Percentiles rank a stretch among this genome's conserved stretches.
Evolutionary conservation across 2,113 vertebrate species (phyloP).

Genomic region (Ariopsis seemanni): DNA sequence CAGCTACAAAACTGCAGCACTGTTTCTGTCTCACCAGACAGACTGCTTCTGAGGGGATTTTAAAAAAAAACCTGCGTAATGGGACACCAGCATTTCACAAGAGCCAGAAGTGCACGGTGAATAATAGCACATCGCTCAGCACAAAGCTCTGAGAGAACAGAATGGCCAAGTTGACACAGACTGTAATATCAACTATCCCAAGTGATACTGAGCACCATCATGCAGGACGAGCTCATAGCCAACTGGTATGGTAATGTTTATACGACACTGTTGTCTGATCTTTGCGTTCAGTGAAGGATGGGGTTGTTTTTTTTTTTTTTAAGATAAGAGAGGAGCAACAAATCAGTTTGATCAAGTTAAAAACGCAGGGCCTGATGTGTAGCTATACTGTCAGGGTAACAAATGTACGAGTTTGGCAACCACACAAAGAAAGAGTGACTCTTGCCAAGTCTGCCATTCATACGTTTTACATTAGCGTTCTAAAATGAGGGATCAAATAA

Average conservation of each 20-base stretch:
- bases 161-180: conserved; percentile 15
- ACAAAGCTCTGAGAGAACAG: conserved; percentile 15
- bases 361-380: not conserved
- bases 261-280: conserved; percentile 4
- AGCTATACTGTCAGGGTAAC: conserved; percentile 20
- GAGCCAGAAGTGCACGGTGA: conserved; percentile 33
- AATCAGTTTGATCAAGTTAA: not conserved
- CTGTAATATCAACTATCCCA: conserved; percentile 10
- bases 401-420: conserved; percentile 48
- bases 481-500: conserved; percentile 55
- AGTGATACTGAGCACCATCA: conserved; percentile 2
- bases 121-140: conserved; percentile 38
- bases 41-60: conserved; percentile 12
- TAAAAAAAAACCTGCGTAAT: conserved; percentile 32
- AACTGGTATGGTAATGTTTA: not conserved
- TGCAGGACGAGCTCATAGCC: not conserved
- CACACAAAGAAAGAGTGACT: conserved; percentile 50
- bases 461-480: conserved; percentile 52
- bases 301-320: conserved; percentile 14
- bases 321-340: conserved; percentile 17
- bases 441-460: conserved; percentile 61
- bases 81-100: conserved; percentile 41
- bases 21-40: conserved; percentile 42
- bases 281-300: conserved; percentile 23
- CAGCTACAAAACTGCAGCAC: conserved; percentile 53